phyloP scores from a whole-genome alignment of 92 coral and sea anemone genomes.

The Hydrozoanthus gracilis region DNA sequence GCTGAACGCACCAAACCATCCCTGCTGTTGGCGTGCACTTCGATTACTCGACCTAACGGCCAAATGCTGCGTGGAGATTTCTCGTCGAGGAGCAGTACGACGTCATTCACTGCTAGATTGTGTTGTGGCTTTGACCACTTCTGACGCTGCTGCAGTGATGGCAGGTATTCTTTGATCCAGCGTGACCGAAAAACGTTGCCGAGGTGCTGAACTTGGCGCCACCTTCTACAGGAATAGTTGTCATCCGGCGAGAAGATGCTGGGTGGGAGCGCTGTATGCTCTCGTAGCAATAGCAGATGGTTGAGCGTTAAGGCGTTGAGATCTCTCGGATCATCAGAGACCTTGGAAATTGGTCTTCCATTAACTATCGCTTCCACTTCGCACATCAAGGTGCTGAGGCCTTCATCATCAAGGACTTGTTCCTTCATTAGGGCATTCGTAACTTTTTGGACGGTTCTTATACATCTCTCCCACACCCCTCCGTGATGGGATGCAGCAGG shows the following conservation, averaged over 20 bases:
- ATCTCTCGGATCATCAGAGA: too few relatives aligned
- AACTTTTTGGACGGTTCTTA: background rate
- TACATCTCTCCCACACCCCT: too few relatives aligned
- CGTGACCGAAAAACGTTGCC: constrained; percentile 11
- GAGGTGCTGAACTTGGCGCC: background rate
- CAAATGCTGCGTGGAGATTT: background rate
- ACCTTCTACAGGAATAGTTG: constrained; percentile 6
- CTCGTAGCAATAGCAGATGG: background rate
- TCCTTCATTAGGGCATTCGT: background rate
- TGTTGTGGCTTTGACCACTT: background rate
- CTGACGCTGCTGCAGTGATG: constrained; percentile 17
- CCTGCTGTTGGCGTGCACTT: background rate
- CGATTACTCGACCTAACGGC: background rate
- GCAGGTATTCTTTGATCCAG: constrained; percentile 9
- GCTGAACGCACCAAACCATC: background rate
- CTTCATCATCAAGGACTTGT: background rate
- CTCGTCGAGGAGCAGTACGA: constrained; percentile 3
- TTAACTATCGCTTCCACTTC: too few relatives aligned
- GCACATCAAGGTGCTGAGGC: background rate
- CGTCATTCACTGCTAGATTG: constrained; percentile 3
- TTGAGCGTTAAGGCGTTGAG: background rate
- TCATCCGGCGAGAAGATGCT: background rate
- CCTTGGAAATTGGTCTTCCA: too few relatives aligned
- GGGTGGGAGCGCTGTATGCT: background rate
- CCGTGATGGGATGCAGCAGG: background rate